Conservation (phyloP, 1,140 invertebrate species). For the Neoseiulus cucumeris region DNA sequence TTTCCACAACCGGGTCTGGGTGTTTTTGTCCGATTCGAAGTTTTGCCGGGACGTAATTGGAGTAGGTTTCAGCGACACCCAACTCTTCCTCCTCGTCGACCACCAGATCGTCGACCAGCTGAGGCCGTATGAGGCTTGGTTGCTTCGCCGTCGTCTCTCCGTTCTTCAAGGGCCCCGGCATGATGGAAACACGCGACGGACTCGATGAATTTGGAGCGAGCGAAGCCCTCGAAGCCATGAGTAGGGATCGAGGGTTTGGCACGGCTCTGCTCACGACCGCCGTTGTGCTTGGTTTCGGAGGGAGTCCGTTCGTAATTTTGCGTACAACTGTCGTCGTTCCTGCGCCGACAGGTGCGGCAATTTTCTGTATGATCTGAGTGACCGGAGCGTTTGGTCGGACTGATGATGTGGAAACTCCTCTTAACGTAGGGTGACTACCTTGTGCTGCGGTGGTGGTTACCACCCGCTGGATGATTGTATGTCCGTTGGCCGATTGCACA, state of each 20-base stretch:
- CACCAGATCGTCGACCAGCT: slow-evolving; percentile 41
- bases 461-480: no score
- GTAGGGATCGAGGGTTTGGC: slow-evolving; percentile 11
- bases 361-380: no score
- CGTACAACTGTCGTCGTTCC: no score
- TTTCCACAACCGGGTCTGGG: slow-evolving; percentile 98
- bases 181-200: not conserved
- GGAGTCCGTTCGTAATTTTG: not conserved
- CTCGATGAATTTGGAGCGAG: slow-evolving; percentile 9
- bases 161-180: not conserved
- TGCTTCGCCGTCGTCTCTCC: not conserved
- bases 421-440: no score
- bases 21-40: slow-evolving; percentile 85
- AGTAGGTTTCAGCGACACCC: slow-evolving; percentile 90
- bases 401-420: no score
- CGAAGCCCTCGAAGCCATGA: slow-evolving; percentile 14
- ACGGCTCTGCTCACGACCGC: not conserved
- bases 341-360: no score
- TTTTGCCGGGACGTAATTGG: slow-evolving; percentile 94
- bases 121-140: slow-evolving; percentile 12
- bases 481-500: no score
- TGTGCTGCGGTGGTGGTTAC: no score
- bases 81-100: slow-evolving; percentile 76
- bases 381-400: no score
- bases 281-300: not conserved